Conservation (phyloP, 2,888 invertebrate genomes). For the Campoplex nolae region DNA sequence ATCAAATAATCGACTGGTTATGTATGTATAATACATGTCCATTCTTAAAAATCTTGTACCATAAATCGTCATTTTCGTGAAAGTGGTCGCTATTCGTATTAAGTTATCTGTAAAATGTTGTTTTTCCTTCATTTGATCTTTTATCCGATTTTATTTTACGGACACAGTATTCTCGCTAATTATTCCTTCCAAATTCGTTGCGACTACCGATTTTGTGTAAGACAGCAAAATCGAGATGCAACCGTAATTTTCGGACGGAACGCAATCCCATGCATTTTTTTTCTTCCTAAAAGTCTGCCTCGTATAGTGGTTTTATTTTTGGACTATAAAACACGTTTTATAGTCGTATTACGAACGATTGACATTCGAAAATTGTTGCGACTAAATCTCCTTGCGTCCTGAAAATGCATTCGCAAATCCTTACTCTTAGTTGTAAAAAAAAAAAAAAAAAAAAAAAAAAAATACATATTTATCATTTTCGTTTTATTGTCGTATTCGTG, state of each 20-base stretch:
- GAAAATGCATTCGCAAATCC: constrained; percentile 47
- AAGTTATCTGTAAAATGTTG: constrained; percentile 35
- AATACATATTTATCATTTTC: constrained; percentile 65
- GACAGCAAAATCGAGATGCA: not conserved
- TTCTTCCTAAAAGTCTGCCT: constrained; percentile 32
- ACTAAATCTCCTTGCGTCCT: constrained; percentile 25
- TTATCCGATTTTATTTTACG: constrained; percentile 35
- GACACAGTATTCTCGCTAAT: constrained; percentile 56
- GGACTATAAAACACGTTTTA: constrained; percentile 20
- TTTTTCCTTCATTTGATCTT: constrained; percentile 10
- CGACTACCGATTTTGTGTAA: constrained; percentile 16
- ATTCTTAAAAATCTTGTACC: constrained; percentile 55
- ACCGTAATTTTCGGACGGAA: not conserved
- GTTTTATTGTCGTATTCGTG: constrained; percentile 64
- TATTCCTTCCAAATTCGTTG: constrained; percentile 33
- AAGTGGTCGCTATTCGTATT: constrained; percentile 43
- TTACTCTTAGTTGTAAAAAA: constrained; percentile 58
- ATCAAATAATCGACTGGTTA: not conserved
- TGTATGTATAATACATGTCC: not conserved
- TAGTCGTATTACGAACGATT: constrained; percentile 25
- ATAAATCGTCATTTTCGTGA: constrained; percentile 55
- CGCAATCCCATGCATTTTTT: constrained; percentile 56
- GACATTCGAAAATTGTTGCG: constrained; percentile 34
- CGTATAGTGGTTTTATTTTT: constrained; percentile 7
- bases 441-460: constrained; percentile 41